Conservation (phyloP, 2,113 vertebrate species). For the Stegastes partitus region DNA sequence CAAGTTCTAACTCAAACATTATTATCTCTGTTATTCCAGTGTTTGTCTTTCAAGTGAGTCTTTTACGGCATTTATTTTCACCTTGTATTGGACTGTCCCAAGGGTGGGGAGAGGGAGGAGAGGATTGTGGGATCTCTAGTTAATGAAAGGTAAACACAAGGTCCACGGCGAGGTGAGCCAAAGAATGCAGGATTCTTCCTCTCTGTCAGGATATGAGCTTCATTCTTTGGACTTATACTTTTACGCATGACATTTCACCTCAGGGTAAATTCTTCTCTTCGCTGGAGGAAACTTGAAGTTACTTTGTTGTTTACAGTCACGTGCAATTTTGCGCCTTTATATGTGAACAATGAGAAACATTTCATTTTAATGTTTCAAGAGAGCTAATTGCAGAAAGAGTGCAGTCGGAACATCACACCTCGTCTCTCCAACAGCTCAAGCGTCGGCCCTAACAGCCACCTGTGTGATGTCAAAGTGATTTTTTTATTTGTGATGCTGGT, state of each 20-base stretch:
- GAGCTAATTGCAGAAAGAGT: neutral
- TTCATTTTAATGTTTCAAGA: neutral
- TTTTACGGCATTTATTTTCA: conserved; percentile 53
- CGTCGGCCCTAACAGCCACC: neutral
- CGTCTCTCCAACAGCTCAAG: neutral
- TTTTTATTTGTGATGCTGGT: conserved; percentile 16
- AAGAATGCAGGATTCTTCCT: conserved; percentile 68
- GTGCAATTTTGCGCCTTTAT: neutral
- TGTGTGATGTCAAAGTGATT: neutral
- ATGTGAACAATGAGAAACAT: conserved; percentile 15
- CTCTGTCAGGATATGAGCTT: conserved; percentile 80
- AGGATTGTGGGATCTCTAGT: conserved; percentile 66
- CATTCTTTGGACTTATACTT: conserved; percentile 75
- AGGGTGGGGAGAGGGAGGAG: conserved; percentile 23
- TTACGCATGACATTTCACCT: conserved; percentile 58
- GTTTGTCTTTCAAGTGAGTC: conserved; percentile 38
- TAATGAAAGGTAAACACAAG: conserved; percentile 84
- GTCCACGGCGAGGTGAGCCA: conserved; percentile 66
- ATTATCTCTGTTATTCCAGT: conserved; percentile 1
- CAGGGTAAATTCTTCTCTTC: conserved; percentile 56
- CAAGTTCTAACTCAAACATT: conserved; percentile 16
- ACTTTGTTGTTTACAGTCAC: neutral
- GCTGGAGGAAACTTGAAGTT: conserved; percentile 32
- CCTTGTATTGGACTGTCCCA: conserved; percentile 48
- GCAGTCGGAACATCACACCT: neutral